These are phyloP conservation scores for Hemitrygon akajei DNA, from an alignment of 2,797 vertebrate genomes.

Conservation along the genomic window DNA sequence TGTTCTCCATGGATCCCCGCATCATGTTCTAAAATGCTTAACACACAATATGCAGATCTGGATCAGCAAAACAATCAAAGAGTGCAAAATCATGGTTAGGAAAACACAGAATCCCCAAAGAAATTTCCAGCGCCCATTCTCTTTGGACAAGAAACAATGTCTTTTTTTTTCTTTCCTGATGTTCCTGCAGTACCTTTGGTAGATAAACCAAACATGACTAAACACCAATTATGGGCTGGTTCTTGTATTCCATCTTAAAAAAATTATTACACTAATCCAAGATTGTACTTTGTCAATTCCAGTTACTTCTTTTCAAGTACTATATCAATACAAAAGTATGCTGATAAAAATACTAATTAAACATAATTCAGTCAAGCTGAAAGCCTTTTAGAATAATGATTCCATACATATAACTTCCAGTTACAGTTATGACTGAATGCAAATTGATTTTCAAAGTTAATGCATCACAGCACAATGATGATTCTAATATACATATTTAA, in stretches of 20 bases:
- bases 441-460: constrained; percentile 9
- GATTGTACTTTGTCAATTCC: not conserved
- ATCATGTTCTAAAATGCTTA: not conserved
- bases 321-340: not conserved
- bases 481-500: not conserved
- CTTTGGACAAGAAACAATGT: not conserved
- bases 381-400: not conserved
- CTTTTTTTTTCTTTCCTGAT: not conserved
- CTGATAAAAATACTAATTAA: constrained; percentile 15
- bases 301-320: not conserved
- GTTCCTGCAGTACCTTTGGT: not conserved
- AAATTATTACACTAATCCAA: not conserved
- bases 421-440: too few species aligned
- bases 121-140: not conserved
- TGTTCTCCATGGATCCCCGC: not conserved
- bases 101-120: not conserved
- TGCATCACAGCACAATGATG: not conserved
- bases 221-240: not conserved
- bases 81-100: not conserved
- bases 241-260: not conserved
- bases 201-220: not conserved
- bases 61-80: not conserved
- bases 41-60: not conserved
- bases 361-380: not conserved
- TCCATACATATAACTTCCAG: not conserved